Base-by-base conservation (phyloP, 1,140 invertebrate species). In the Euura lappo region DNA sequence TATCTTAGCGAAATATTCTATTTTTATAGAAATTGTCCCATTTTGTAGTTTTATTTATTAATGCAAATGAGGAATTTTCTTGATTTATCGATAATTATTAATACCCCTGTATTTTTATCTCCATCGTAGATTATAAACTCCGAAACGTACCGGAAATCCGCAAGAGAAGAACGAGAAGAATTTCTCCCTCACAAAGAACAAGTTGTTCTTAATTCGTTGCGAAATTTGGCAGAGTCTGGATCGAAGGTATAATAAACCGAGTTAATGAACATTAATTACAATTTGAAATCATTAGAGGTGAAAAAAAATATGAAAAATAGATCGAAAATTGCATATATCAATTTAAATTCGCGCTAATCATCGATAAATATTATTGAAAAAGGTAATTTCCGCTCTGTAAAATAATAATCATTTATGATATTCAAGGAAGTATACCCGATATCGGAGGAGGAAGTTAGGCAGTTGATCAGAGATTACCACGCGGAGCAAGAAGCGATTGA, bases 391-490 rank as follows among this genome's bases (percentile, higher is more conserved):
- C 28, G 28, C 28, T 28, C 28, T 28, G 28, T 28, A 28, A 28
- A 28, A 28, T 28, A 28, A 28, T 28, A 28, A 28, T 28, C 28
- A 28, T 28, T 28, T 28, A 28, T 1, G 28, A 28, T 28, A 28
- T 28, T 28, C 28, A 28, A 68, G 66, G 28, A 11, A 68, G 42
- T 68, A 68, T 28, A 42, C 10, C 66, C 66, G 28, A 68, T 68
- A 42, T 68, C 66, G 3, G 66, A 68, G 28, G 3, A 28, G 11
- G 66, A 68, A 68, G 42, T 68, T 13, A 11, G 66, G 42, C 13
- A 28, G 7, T 68, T 68, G 44, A 68, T 68, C 66, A 42, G 42
- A 7, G 66, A 68, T 8, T 68, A 11, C 42, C 28, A 68, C 66
- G 66, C 66, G 7, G 66, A 68, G 6, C 66, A 28, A 68, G 66